Evolutionary conservation across 2,888 invertebrate species (phyloP).

Genomic region (Loripinus fragilis): DNA sequence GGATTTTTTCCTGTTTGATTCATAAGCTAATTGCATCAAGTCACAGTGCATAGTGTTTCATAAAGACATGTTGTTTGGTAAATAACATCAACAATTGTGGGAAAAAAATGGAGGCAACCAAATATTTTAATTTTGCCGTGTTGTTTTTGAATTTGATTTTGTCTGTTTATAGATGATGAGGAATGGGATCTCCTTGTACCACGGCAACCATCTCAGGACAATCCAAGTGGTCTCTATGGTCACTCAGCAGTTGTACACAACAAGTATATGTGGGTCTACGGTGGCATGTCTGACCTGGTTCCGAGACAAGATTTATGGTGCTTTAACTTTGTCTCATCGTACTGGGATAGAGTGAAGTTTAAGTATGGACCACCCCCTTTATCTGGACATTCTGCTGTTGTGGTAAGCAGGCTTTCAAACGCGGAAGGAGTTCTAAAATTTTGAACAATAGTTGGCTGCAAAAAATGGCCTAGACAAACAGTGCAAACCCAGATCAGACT

Average conservation of each 20-base stretch:
- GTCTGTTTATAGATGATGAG: conserved; percentile 87
- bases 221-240: conserved; percentile 90
- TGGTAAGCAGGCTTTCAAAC: conserved; percentile 59
- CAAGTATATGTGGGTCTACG: conserved; percentile 93
- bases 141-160: no score
- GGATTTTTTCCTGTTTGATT: no score
- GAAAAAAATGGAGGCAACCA: no score
- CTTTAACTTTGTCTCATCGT: conserved; percentile 87
- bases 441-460: no score
- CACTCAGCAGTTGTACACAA: conserved; percentile 92
- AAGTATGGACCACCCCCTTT: conserved; percentile 68
- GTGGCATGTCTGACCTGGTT: conserved; percentile 93
- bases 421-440: no score
- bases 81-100: no score
- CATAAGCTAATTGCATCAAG: no score
- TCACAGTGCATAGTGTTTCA: no score
- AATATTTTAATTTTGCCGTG: no score
- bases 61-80: no score
- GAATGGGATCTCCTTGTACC: conserved; percentile 88
- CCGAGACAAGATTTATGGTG: conserved; percentile 91
- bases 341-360: conserved; percentile 69
- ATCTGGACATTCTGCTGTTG: conserved; percentile 72
- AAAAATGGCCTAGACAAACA: no score
- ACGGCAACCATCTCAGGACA: conserved; percentile 80
- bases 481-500: no score